These are phyloP conservation scores for Trinectes maculatus DNA, from an alignment of 2,113 vertebrate species.

Conservation along the genomic window DNA sequence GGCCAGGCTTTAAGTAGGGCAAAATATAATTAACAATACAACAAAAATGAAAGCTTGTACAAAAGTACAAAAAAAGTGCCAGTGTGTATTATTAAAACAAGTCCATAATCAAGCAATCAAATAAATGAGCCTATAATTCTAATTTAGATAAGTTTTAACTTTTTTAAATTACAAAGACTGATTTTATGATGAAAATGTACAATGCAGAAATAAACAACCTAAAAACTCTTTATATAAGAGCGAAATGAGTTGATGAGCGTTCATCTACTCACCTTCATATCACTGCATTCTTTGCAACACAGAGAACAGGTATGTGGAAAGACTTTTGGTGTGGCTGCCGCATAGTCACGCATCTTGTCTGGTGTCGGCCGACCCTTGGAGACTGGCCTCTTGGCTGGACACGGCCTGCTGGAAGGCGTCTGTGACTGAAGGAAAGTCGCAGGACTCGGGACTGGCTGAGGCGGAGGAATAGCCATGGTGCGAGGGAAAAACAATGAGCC, in stretches of 20 bases:
- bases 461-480: background rate
- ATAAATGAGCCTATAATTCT: too few species aligned
- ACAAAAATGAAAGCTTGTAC: background rate
- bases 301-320: slow-evolving; percentile 98
- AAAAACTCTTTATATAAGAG: too few species aligned
- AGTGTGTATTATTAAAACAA: background rate
- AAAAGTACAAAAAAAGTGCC: background rate
- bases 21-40: background rate
- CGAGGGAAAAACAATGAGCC: background rate
- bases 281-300: slow-evolving; percentile 93
- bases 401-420: background rate
- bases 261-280: slow-evolving; percentile 92
- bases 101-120: too few species aligned
- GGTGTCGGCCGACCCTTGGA: slow-evolving; percentile 84
- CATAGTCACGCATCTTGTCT: slow-evolving; percentile 95
- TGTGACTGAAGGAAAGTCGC: background rate
- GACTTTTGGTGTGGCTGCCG: slow-evolving; percentile 88
- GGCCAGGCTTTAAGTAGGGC: too few species aligned
- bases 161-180: too few species aligned
- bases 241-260: too few species aligned
- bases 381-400: slow-evolving; percentile 4
- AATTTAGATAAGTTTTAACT: too few species aligned
- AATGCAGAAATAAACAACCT: background rate
- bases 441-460: background rate
- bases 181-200: rapidly evolving